Evolutionary conservation across 2,113 vertebrate genomes (phyloP), one percentile per base, ranked within the genome.

Genomic region (Erpornis zantholeuca): DNA sequence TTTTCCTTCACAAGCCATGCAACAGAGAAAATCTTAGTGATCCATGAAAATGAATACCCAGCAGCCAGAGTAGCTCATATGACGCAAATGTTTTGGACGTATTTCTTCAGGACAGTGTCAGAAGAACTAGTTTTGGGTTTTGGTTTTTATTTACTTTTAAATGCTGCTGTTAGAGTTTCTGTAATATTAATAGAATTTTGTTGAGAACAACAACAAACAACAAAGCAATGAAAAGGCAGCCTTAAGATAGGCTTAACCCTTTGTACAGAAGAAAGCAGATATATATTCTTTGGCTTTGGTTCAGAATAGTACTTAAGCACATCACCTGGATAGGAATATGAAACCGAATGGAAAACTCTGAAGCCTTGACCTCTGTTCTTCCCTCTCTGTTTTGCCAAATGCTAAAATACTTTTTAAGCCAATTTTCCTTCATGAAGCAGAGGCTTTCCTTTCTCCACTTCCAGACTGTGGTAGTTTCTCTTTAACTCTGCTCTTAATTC

Each of bases 331-430:
- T n/a, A 73, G 78, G 75, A 91, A 79, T 71, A 88, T 35, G 44
- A 95, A 93, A 92, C 44, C 7, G 19, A 92, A 91, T 83, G 90
- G 92, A 96, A 96, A 96, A 92, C 68, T 92, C 77, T 84, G 90
- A 63, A 94, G 63, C 79, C 76, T 90, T 88, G 88, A 94, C 88
- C 93, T 96, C 68, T 70, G 15, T 73, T 90, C 65, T 79, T 88
- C 87, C 61, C 54, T 21, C 40, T 80, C 52, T 81, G 22, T 59
- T 95, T 78, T 86, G 91, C 88, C 84, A 95, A 84, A 93, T 84
- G 45, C 59, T 84, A 21, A 76, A 94, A 66, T 90, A 60, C 20
- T 89, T 79, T 61, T 93, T 50, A 80, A 86, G 61, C 75, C 78
- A 81, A 12, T 90, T 95, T 87, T 86, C 54, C 49, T 16, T 73